Base-by-base conservation (phyloP, 1,140 invertebrate genomes). In the Brachionus koreanus region DNA sequence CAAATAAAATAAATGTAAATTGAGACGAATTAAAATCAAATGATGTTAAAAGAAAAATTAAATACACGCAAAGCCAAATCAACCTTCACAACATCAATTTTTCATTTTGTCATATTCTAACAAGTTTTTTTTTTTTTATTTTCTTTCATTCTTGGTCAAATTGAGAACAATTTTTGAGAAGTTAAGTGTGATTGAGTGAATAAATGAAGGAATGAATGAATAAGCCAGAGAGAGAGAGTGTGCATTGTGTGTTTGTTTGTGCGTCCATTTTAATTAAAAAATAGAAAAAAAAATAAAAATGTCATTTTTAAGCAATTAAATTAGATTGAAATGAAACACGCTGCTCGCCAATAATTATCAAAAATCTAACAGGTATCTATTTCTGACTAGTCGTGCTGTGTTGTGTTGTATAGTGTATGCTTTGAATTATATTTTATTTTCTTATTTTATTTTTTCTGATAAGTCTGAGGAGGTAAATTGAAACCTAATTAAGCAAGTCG, bases 11-110 rank as follows among this genome's bases (percentile, higher is more conserved):
- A 19, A 57, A 57, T 57, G 49, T 57, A 57, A 65, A 65, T 65
- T 65, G 63, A 65, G 63, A 65, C 63, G 63, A 65, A 65, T 65
- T 65, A 65, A 65, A 65, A 65, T 65, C 63, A 65, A 65, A 65
- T 46, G 10, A 12, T 65, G 33, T 65, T 65, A n/a, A 65, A 9
- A n/a, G n/a, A n/a, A 65, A 33, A 65, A 65, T 65, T 65, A 65
- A 33, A 13, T 12, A 65, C 63, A 65, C 29, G 63, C 63, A 65
- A 65, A 65, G 16, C 13, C 5, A 57, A n/a, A 23, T 65, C n/a
- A 33, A 65, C 29, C 63, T 65, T 33, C 3, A 29, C n/a, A n/a
- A n/a, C n/a, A n/a, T n/a, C n/a, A n/a, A n/a, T n/a, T n/a, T n/a
- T n/a, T n/a, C n/a, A n/a, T n/a, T n/a, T n/a, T n/a, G n/a, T n/a